These are phyloP conservation scores for Epinotia brunnichana DNA, from an alignment of 2,888 invertebrate genomes.

Conservation along the genomic window DNA sequence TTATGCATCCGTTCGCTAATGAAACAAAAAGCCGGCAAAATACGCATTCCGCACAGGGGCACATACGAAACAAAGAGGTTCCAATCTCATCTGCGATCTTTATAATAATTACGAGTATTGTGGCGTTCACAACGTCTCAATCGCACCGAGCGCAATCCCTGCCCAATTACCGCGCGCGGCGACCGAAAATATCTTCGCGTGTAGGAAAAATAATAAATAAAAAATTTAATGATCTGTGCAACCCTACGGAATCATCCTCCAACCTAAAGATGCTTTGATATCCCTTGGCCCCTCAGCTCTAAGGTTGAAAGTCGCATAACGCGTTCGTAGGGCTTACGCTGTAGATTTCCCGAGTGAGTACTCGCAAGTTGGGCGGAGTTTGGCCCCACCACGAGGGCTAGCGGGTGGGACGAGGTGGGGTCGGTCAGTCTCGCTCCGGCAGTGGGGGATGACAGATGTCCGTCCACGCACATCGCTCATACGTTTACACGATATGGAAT, in stretches of 20 bases:
- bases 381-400: conserved; percentile 50
- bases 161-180: conserved; percentile 70
- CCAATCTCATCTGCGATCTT: conserved; percentile 75
- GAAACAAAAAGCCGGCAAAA: conserved; percentile 51
- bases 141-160: conserved; percentile 53
- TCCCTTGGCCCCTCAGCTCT: conserved; percentile 19
- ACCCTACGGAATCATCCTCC: conserved; percentile 57
- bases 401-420: conserved; percentile 62
- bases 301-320: conserved; percentile 53
- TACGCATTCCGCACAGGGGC: conserved; percentile 44
- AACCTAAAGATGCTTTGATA: neutral
- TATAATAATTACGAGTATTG: conserved; percentile 82
- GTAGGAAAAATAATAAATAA: conserved; percentile 68
- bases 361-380: conserved; percentile 54
- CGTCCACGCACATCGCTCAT: conserved; percentile 70
- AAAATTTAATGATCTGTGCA: conserved; percentile 61
- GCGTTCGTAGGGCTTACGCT: conserved; percentile 43
- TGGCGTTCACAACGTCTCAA: conserved; percentile 75
- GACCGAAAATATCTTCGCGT: conserved; percentile 68
- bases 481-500: conserved; percentile 75
- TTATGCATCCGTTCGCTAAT: conserved; percentile 49
- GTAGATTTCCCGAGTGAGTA: conserved; percentile 50
- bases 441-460: conserved; percentile 80
- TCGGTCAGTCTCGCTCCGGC: conserved; percentile 66
- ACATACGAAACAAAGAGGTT: conserved; percentile 61